Evolutionary conservation across 2,797 vertebrate genomes (phyloP).

Genomic region (Notolabrus celidotus): DNA sequence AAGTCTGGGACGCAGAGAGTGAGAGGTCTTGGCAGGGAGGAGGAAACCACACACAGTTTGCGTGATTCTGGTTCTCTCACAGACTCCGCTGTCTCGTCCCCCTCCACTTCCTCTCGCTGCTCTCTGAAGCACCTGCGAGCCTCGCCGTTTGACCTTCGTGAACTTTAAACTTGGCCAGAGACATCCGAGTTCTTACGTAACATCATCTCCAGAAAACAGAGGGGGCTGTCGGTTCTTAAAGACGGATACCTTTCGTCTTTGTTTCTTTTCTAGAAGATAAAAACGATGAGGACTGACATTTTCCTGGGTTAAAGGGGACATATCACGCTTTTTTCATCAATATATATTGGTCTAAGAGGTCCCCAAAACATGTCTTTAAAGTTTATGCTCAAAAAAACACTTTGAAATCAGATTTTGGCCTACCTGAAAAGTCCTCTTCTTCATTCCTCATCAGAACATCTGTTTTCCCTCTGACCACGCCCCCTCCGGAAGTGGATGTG

Average conservation of each 20-base stretch:
- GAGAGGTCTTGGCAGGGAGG: conserved; percentile 86
- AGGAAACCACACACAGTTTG: conserved; percentile 85
- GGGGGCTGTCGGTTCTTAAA: not conserved
- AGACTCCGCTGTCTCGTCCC: conserved; percentile 58
- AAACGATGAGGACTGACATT: not conserved
- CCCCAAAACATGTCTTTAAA: too few relatives aligned
- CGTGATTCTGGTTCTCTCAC: conserved; percentile 82
- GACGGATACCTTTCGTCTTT: too few relatives aligned
- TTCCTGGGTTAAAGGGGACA: not conserved
- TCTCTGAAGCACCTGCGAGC: conserved; percentile 80
- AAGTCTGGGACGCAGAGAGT: conserved; percentile 83
- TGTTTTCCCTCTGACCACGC: too few relatives aligned
- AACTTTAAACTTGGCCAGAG: conserved; percentile 56
- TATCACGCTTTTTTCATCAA: too few relatives aligned
- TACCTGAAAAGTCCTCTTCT: too few relatives aligned
- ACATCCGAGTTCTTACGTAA: not conserved
- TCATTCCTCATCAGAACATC: too few relatives aligned
- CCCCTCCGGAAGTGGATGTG: too few relatives aligned
- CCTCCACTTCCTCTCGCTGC: conserved; percentile 36
- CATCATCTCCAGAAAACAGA: not conserved
- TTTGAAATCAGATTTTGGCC: too few relatives aligned
- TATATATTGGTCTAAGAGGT: too few relatives aligned
- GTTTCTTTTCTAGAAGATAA: not conserved
- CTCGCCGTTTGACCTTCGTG: conserved; percentile 59
- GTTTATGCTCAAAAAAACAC: too few relatives aligned